Evolutionary conservation across 2,888 invertebrate species (phyloP), one percentile per base, ranked within the genome.

Genomic region (Eristalis tenax): DNA sequence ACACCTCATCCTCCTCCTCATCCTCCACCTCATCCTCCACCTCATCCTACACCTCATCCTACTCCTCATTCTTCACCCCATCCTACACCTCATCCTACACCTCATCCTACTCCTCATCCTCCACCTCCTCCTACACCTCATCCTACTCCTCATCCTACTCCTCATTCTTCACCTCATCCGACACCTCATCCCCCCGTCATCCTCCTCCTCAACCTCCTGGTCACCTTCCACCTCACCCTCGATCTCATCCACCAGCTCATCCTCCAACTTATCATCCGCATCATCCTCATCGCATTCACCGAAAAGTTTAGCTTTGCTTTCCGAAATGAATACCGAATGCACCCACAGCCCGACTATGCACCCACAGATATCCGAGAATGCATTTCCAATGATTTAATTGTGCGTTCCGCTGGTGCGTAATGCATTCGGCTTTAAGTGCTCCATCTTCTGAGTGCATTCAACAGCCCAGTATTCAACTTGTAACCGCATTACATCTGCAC

Each of bases 351-450:
- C 6, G 3, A n/a, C n/a, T n/a, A n/a, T n/a, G n/a, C n/a, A n/a
- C n/a, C n/a, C n/a, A n/a, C n/a, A n/a, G n/a, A n/a, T n/a, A n/a
- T n/a, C 43, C 43, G 5, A 43, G n/a, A 43, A 43, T 50, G 50
- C 50, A 50, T 18, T 50, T 50, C 50, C 18, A 50, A 8, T 50
- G 50, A 50, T 50, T 50, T 50, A 50, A 50, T 50, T 50, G 50
- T 50, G 50, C 50, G 50, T 50, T 50, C 50, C 50, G 50, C 50
- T 50, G 50, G 50, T 50, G 50, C 50, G 50, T 50, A 50, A 50
- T 50, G 50, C 50, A 50, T 18, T 50, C 50, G 8, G 18, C 50
- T 18, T 50, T 50, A 18, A 50, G 50, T 50, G 50, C 50, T 50
- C 50, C 50, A 50, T 50, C 50, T 18, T 50, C 50, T 50, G 50